phyloP scores from a whole-genome alignment of 2,797 vertebrate species.

The Tragopan temminckii region DNA sequence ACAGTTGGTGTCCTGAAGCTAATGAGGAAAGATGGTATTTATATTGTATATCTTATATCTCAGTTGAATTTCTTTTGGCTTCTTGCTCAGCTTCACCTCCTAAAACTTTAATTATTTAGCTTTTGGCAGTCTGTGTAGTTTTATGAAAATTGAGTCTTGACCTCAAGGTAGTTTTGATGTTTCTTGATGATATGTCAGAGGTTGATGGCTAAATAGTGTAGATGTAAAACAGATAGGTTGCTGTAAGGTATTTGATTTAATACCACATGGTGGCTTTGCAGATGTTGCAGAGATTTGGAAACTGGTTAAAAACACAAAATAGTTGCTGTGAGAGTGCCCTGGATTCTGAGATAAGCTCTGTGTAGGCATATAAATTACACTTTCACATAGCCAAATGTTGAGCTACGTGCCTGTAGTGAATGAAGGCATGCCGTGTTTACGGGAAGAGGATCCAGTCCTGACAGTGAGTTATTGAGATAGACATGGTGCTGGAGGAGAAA shows the following conservation, averaged over 20 bases:
- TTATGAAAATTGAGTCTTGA: not conserved
- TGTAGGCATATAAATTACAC: not conserved
- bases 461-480: not conserved
- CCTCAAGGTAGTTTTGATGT: not conserved
- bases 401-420: not conserved
- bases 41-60: not conserved
- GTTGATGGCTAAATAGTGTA: not conserved
- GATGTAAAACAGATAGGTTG: not conserved
- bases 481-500: rapidly evolving
- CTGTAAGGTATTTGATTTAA: not conserved
- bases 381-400: not conserved
- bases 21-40: not conserved
- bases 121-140: not conserved
- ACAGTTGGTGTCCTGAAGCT: not conserved
- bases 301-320: not conserved
- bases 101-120: not conserved
- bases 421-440: not conserved
- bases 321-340: not conserved
- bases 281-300: not conserved
- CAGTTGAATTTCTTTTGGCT: not conserved
- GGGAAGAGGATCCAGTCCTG: not conserved
- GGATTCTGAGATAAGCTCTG: slow-evolving; percentile 17
- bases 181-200: not conserved
- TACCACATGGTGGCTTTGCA: not conserved
- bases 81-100: not conserved